Evolutionary conservation across 2,113 vertebrate genomes (phyloP).

Genomic region (Microtus ochrogaster): DNA sequence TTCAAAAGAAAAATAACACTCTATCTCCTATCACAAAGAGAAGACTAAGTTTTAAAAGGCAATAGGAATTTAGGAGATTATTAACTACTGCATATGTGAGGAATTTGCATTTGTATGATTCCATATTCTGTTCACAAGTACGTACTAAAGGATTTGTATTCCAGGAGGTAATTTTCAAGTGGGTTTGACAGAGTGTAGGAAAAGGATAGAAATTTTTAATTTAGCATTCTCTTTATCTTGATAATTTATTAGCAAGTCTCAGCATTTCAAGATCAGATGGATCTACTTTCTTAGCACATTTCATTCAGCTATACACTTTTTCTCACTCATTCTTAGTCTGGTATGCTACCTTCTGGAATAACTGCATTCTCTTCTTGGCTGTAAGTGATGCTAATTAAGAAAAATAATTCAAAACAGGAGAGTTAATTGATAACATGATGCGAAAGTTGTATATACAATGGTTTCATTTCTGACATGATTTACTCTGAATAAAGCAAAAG

Average conservation of each 20-base stretch:
- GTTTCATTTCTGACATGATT: neutral
- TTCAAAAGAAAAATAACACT: slow-evolving; percentile 60
- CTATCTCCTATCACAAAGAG: neutral
- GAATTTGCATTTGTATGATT: slow-evolving; percentile 64
- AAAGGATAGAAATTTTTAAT: slow-evolving; percentile 77
- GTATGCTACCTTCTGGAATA: neutral
- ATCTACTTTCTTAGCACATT: slow-evolving; percentile 8
- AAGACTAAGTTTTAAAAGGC: slow-evolving; percentile 14
- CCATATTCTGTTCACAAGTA: slow-evolving; percentile 64
- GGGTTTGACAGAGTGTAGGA: slow-evolving; percentile 76
- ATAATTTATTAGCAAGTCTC: slow-evolving; percentile 22
- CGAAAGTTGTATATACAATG: neutral
- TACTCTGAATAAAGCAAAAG: neutral
- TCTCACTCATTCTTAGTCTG: neutral
- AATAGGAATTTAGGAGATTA: slow-evolving; percentile 53
- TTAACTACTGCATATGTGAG: slow-evolving; percentile 42
- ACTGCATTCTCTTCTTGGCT: neutral
- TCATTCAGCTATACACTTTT: neutral
- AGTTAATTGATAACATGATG: neutral
- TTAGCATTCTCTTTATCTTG: slow-evolving; percentile 61
- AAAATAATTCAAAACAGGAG: neutral
- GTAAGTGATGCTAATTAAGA: slow-evolving; percentile 25
- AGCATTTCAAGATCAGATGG: neutral
- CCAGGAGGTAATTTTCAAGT: slow-evolving; percentile 79
- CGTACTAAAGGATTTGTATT: slow-evolving; percentile 80